Evolutionary conservation across 1,140 invertebrate species (phyloP).

Genomic region (Periplaneta americana): DNA sequence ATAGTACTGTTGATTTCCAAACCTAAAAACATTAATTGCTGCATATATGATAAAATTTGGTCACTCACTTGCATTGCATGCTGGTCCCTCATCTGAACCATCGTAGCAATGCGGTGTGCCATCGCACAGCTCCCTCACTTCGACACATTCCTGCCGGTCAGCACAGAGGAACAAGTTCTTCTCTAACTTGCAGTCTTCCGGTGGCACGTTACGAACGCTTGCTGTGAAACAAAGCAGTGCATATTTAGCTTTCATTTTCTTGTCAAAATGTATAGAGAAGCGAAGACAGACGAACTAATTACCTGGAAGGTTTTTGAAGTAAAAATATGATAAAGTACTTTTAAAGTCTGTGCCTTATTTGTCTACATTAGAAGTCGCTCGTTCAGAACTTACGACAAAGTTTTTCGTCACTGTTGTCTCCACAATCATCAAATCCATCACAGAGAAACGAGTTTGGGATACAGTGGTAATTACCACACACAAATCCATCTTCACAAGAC

Average conservation of each 20-base stretch:
- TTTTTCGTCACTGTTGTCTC: slow-evolving; percentile 41
- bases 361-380: no score
- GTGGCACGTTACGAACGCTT: slow-evolving; percentile 17
- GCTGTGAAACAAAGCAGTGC: background rate
- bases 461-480: slow-evolving; percentile 31
- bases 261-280: no score
- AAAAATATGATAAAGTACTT: no score
- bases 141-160: slow-evolving; percentile 57
- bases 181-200: slow-evolving; percentile 38
- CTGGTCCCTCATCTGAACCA: slow-evolving; percentile 60
- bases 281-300: no score
- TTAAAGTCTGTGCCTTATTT: no score
- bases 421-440: slow-evolving; percentile 47
- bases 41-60: background rate
- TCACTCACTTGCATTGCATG: slow-evolving; percentile 42
- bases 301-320: no score
- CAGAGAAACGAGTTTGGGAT: slow-evolving; percentile 38
- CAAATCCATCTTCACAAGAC: slow-evolving; percentile 24
- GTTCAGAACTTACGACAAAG: slow-evolving; percentile 27
- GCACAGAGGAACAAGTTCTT: slow-evolving; percentile 47
- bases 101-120: slow-evolving; percentile 69
- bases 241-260: no score
- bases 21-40: background rate
- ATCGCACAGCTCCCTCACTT: slow-evolving; percentile 62
- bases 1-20: background rate